These are phyloP conservation scores for Cardiocondyla obscurior DNA, from an alignment of 1,140 invertebrate species.

Conservation along the genomic window DNA sequence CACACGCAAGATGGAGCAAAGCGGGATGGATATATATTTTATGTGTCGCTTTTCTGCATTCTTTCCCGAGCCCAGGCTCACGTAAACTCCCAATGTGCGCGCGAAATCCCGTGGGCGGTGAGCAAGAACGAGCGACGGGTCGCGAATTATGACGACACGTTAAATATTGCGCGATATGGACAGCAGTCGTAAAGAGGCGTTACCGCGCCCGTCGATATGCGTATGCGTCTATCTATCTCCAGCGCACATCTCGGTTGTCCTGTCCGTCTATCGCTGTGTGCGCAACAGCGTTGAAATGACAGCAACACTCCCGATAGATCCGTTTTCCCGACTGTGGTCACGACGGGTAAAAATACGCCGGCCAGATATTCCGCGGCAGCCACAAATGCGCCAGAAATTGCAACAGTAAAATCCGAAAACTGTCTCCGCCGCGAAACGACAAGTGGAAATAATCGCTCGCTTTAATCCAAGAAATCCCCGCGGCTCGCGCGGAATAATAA, in stretches of 20 bases:
- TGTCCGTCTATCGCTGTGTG: conserved; percentile 28
- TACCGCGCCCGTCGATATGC: conserved; percentile 40
- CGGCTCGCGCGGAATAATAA: background rate
- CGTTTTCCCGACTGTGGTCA: conserved; percentile 48
- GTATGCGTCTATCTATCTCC: conserved; percentile 40
- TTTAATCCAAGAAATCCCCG: background rate
- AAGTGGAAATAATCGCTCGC: background rate
- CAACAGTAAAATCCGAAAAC: conserved; percentile 28
- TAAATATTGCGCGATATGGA: conserved; percentile 41
- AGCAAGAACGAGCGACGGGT: conserved; percentile 24
- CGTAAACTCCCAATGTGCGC: background rate
- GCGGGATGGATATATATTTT: background rate
- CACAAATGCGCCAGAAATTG: conserved; percentile 49
- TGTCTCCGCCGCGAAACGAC: background rate
- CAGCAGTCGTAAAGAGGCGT: conserved; percentile 52
- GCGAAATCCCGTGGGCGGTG: conserved; percentile 1
- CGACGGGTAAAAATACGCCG: conserved; percentile 70
- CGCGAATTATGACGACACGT: conserved; percentile 37
- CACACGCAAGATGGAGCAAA: background rate
- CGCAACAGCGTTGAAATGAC: conserved; percentile 61
- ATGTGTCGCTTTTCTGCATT: background rate
- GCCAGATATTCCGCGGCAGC: conserved; percentile 55
- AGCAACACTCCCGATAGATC: conserved; percentile 53
- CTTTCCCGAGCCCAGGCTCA: background rate
- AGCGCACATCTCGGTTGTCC: conserved; percentile 8